Evolutionary conservation across 2,797 vertebrate genomes (phyloP).

Genomic region (Yasuhikotakia modesta): DNA sequence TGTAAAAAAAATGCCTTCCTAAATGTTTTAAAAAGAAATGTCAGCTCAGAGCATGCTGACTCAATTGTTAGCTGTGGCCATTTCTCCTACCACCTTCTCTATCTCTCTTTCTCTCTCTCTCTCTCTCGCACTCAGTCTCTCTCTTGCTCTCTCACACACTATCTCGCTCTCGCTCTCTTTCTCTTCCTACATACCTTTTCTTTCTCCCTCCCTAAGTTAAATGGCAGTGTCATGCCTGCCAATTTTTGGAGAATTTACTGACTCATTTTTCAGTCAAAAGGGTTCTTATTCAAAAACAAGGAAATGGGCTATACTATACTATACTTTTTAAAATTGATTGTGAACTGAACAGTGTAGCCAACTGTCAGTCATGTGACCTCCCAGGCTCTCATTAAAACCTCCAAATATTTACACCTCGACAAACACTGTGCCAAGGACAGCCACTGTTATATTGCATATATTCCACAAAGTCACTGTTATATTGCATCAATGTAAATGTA

Average conservation of each 20-base stretch:
- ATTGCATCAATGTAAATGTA: constrained; percentile 2
- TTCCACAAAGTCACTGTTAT: constrained; percentile 13
- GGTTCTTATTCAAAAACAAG: background rate
- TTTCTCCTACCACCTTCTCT: background rate
- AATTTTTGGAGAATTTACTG: background rate
- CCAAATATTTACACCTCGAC: constrained; percentile 34
- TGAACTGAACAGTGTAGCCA: constrained; percentile 16
- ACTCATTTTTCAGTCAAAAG: background rate
- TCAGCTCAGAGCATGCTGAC: constrained; percentile 19
- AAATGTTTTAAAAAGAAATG: constrained; percentile 39
- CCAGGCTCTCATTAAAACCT: constrained; percentile 40
- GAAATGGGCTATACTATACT: constrained; percentile 4
- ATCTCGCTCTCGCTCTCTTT: too few species aligned
- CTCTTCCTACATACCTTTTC: too few species aligned
- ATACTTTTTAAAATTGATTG: constrained; percentile 8
- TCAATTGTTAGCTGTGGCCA: constrained; percentile 20
- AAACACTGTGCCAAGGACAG: constrained; percentile 18
- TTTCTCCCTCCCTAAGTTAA: background rate
- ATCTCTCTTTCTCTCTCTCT: background rate
- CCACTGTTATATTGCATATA: too few species aligned
- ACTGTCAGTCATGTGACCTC: constrained; percentile 21
- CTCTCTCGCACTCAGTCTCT: too few species aligned
- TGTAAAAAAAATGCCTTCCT: constrained; percentile 10
- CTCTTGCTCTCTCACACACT: too few species aligned
- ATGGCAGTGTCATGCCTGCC: constrained; percentile 9